Conservation (phyloP, 2,888 invertebrate genomes). For the Tetranychus piercei region DNA sequence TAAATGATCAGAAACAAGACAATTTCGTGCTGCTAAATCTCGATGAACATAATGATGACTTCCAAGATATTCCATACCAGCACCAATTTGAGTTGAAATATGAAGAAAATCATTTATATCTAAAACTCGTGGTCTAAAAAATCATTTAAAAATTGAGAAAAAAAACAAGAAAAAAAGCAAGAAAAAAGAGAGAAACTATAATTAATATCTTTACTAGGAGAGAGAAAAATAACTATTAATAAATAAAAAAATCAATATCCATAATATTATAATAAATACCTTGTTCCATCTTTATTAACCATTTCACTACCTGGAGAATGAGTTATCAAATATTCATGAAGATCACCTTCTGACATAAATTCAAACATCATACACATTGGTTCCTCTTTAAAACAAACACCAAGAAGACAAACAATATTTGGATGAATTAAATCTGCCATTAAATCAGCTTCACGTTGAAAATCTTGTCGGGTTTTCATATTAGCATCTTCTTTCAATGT, state of each 20-base stretch:
- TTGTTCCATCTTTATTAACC: slow-evolving; percentile 26
- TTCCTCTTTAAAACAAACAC: slow-evolving; percentile 37
- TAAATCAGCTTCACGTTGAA: slow-evolving; percentile 60
- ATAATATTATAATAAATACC: slow-evolving; percentile 39
- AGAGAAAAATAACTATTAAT: not conserved
- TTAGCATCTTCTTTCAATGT: slow-evolving; percentile 57
- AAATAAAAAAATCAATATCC: too few relatives aligned
- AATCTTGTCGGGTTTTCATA: slow-evolving; percentile 55
- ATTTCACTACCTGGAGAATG: slow-evolving; percentile 67
- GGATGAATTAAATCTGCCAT: slow-evolving; percentile 62
- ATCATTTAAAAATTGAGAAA: too few relatives aligned
- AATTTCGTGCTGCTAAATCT: slow-evolving; percentile 87
- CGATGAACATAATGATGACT: slow-evolving; percentile 83
- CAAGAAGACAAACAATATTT: slow-evolving; percentile 58
- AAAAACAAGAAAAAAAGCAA: too few relatives aligned
- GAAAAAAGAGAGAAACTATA: not conserved
- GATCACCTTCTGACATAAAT: slow-evolving; percentile 77
- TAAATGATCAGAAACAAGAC: slow-evolving; percentile 79
- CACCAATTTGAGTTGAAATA: slow-evolving; percentile 69
- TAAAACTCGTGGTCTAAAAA: slow-evolving; percentile 56
- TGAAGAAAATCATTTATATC: slow-evolving; percentile 53
- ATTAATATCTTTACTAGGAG: not conserved
- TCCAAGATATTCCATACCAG: slow-evolving; percentile 45
- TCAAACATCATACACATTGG: slow-evolving; percentile 55
- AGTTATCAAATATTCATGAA: slow-evolving; percentile 81